phyloP scores from a whole-genome alignment of 35 echinoderm and acorn worm species.

The Apostichopus japonicus region DNA sequence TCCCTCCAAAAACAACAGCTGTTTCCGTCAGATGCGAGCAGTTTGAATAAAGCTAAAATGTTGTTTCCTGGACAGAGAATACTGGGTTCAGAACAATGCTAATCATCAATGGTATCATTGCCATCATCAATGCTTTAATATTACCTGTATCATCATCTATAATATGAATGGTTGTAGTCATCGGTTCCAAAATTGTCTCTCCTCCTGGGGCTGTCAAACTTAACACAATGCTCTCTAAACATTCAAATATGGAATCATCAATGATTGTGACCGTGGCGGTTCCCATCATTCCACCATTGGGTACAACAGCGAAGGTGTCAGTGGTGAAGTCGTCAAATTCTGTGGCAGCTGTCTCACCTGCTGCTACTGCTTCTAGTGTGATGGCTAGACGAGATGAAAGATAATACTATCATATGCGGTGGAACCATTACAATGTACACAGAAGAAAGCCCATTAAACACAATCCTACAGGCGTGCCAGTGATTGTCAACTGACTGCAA shows the following conservation, averaged over 20 bases:
- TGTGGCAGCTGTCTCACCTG: conserved; percentile 26
- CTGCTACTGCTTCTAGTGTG: neutral
- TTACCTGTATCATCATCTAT: conserved; percentile 25
- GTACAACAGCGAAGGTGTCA: neutral
- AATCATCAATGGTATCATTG: too few relatives aligned
- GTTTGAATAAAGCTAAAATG: too few relatives aligned
- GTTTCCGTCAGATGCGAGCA: too few relatives aligned
- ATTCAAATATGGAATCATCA: conserved; percentile 18
- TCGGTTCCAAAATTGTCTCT: neutral
- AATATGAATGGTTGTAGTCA: conserved; percentile 22
- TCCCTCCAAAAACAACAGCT: too few relatives aligned
- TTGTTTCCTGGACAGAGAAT: too few relatives aligned
- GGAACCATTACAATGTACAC: too few relatives aligned
- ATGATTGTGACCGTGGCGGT: conserved; percentile 29
- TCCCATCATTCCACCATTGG: neutral
- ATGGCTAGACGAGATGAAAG: neutral
- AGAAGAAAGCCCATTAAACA: too few relatives aligned
- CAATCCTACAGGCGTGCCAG: too few relatives aligned
- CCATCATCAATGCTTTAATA: neutral
- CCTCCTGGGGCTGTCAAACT: conserved; percentile 15
- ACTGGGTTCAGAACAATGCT: too few relatives aligned
- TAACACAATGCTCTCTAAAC: conserved; percentile 40
- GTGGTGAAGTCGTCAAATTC: conserved; percentile 33
- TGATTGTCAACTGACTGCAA: too few relatives aligned
- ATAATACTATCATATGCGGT: neutral